Evolutionary conservation across 2,888 invertebrate species (phyloP).

Genomic region (Elysia crispata): DNA sequence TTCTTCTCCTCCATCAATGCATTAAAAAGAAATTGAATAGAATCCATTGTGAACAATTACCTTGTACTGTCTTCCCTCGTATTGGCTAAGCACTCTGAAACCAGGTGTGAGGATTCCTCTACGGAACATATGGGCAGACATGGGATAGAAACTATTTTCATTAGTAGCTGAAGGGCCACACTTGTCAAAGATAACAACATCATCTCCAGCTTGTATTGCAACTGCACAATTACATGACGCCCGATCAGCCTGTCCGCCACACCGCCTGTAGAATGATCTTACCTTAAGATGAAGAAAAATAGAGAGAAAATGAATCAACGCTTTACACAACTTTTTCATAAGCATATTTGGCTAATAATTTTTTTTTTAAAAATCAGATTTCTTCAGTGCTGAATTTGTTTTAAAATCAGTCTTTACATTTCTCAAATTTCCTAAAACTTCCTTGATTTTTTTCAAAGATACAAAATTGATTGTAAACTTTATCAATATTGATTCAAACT

Average conservation of each 20-base stretch:
- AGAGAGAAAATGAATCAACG: too few species aligned
- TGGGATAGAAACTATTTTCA: constrained; percentile 49
- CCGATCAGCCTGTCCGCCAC: constrained; percentile 35
- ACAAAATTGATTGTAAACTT: too few species aligned
- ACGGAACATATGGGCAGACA: constrained; percentile 56
- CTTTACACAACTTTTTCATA: too few species aligned
- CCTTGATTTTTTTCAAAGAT: too few species aligned
- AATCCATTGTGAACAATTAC: constrained; percentile 46
- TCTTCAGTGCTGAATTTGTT: too few species aligned
- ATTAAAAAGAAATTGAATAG: background rate
- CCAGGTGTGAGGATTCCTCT: constrained; percentile 59
- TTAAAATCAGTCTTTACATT: too few species aligned
- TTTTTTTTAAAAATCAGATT: too few species aligned
- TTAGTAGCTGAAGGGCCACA: constrained; percentile 50
- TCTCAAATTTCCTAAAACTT: too few species aligned
- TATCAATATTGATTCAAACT: too few species aligned
- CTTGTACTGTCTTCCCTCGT: constrained; percentile 57
- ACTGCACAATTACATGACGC: constrained; percentile 62
- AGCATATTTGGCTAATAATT: too few species aligned
- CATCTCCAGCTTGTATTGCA: constrained; percentile 58
- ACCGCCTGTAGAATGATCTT: constrained; percentile 53
- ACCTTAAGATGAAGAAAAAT: constrained; percentile 43
- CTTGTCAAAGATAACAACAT: constrained; percentile 60
- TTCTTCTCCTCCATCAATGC: too few species aligned
- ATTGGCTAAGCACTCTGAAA: constrained; percentile 52